Evolutionary conservation across 2,888 invertebrate genomes (phyloP), one percentile per base, ranked within the genome.

Genomic region (Nomada lathburiana): DNA sequence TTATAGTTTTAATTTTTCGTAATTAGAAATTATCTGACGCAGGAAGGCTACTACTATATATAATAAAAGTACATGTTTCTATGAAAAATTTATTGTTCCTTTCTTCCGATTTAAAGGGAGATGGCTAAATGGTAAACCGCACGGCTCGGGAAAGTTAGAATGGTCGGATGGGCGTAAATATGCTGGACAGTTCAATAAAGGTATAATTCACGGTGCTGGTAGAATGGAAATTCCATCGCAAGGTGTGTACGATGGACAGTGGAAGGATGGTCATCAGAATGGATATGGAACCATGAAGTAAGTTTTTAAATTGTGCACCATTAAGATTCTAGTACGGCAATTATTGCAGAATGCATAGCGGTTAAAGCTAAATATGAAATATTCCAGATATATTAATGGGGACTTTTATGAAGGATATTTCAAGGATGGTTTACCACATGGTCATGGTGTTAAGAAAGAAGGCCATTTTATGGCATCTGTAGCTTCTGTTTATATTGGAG

Each of bases 351-450:
- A 11, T 44, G 26, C 57, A 47, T 50, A 16, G 29, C n/a, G 50
- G 62, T 67, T 7, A 71, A 62, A 16, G 16, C 20, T 5, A 9
- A 23, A 81, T 55, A 13, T 26, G 23, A 68, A 70, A 72, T 78
- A 47, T 80, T 86, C 64, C 72, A 94, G 95, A 91, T 97, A 97
- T 92, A 94, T 95, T 18, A 96, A 96, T 76, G 97, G 97, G 4
- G 98, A 98, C 91, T 94, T 97, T 20, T 98, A 98, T 91, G 97
- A 97, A 90, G 98, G 98, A 0, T 96, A 97, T 92, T 98, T 98
- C 92, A 97, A 97, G 92, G 97, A 98, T 89, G 98, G 98, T 0
- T 94, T 95, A 69, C 96, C 97, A 1, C 97, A 98, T 90, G 98
- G 98, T 0, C 98, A 98, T 91, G 98, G 98, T 0, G 96, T 97